Percentiles rank a stretch among this genome's conserved stretches.
phyloP scores from a whole-genome alignment of 2,113 vertebrate species.

The Dascyllus trimaculatus region DNA sequence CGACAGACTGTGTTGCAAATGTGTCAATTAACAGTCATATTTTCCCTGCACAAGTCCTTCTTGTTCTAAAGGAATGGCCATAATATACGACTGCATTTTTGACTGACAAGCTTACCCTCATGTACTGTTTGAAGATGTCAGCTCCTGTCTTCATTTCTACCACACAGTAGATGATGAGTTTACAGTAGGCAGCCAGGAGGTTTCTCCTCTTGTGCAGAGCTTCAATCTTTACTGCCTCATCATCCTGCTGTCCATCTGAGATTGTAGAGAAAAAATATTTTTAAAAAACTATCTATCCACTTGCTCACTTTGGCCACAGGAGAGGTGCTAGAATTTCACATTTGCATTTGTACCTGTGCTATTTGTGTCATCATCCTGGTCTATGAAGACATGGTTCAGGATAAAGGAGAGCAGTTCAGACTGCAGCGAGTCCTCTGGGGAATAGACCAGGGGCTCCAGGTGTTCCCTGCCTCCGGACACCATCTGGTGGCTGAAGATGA shows the following conservation, averaged over 20 bases:
- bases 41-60: not conserved
- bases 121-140: constrained; percentile 99
- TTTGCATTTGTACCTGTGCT: constrained; percentile 88
- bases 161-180: constrained; percentile 98
- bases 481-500: constrained; percentile 99
- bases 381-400: constrained; percentile 98
- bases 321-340: not conserved
- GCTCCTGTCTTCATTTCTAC: constrained; percentile 98
- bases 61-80: not conserved
- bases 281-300: not conserved
- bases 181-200: constrained; percentile 97
- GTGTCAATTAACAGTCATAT: too few species aligned
- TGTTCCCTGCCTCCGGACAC: constrained; percentile 95
- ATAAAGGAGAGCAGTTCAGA: constrained; percentile 97
- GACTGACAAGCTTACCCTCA: constrained; percentile 88
- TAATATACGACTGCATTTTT: not conserved
- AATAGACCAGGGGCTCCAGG: constrained; percentile 96
- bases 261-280: not conserved
- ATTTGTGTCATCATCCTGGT: constrained; percentile 96
- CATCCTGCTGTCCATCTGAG: constrained; percentile 97
- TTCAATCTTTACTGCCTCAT: constrained; percentile 99
- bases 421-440: constrained; percentile 95
- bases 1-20: too few species aligned
- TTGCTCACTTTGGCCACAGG: not conserved
- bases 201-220: constrained; percentile 99